Evolutionary conservation across 92 coral and sea anemone genomes (phyloP).

Genomic region (Galaxea fascicularis): DNA sequence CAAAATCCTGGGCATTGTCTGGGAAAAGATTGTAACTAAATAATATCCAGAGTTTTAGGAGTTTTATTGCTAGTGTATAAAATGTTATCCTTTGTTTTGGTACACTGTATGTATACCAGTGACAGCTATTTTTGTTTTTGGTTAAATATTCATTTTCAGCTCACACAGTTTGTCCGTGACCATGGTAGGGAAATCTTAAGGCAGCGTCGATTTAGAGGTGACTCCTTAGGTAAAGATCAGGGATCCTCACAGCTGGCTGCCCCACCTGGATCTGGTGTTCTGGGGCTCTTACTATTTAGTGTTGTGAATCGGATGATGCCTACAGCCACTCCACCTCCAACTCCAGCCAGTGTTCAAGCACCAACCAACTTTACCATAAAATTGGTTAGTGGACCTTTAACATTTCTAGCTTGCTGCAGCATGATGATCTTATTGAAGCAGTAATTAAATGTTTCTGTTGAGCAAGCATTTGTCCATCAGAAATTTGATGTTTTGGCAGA

Average conservation of each 20-base stretch:
- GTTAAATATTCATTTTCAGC: conserved; percentile 4
- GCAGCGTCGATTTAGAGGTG: not conserved
- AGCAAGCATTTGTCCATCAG: no score
- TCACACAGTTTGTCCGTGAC: not conserved
- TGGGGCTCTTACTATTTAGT: conserved; percentile 21
- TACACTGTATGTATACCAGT: no score
- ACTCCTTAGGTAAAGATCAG: not conserved
- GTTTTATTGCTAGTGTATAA: no score
- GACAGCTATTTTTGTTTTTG: no score
- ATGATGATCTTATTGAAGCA: no score
- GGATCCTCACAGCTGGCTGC: not conserved
- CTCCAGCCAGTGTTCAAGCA: not conserved
- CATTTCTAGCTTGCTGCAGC: not conserved
- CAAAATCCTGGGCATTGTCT: no score
- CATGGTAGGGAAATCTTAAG: conserved; percentile 25
- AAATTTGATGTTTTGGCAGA: not conserved
- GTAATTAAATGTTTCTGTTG: no score
- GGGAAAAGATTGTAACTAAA: no score
- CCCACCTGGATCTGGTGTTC: conserved; percentile 8
- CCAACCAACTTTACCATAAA: conserved; percentile 2
- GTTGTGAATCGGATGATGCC: not conserved
- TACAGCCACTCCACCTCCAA: not conserved
- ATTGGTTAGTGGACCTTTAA: not conserved
- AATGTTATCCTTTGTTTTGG: no score
- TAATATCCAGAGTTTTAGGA: no score